Evolutionary conservation across 2,797 vertebrate species (phyloP), one percentile per base, ranked within the genome.

Genomic region (Sebastes iracundus): DNA sequence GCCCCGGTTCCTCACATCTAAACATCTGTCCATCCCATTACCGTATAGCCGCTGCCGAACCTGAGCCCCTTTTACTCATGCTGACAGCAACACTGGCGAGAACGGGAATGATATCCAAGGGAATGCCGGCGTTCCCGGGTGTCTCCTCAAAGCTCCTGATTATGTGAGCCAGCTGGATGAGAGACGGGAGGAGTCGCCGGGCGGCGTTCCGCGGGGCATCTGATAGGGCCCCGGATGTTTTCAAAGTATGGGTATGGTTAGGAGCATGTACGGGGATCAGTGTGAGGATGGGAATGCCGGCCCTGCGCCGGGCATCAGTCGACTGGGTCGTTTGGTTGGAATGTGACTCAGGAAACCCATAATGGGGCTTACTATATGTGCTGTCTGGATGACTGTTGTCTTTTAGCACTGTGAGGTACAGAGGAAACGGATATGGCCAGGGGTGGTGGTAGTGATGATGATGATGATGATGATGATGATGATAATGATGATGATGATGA

Each of bases 1-100:
- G 61, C 42, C 80, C 79, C 13, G 32, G 88, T 83, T 82, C 86
- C 85, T 92, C 90, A 92, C 92, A 92, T 95, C 91, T 92, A 93
- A 94, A 93, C 92, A 94, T 95, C 93, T 95, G 93, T 93, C 94
- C 89, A 90, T 93, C 85, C 88, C 94, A 94, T 95, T 93, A 95
- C 88, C 35, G 61, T 81, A 49, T 49, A 75, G 84, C 73, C 35
- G 79, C 81, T 80, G 76, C 73, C 6, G 78, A 87, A 87, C 80
- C 90, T 79, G 86, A 93, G 82, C 88, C 84, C 77, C 85, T 79
- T 89, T 88, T 87, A 88, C 90, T 91, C 89, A 90, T 84, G 84
- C 80, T 93, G 92, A 93, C 93, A 93, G 92, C 82, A 80, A 86
- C 83, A 55, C 78, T 82, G 90, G 85, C 83, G 72, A 92, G 88